phyloP scores from a whole-genome alignment of 1,140 invertebrate species.

The Heliconius nattereri region DNA sequence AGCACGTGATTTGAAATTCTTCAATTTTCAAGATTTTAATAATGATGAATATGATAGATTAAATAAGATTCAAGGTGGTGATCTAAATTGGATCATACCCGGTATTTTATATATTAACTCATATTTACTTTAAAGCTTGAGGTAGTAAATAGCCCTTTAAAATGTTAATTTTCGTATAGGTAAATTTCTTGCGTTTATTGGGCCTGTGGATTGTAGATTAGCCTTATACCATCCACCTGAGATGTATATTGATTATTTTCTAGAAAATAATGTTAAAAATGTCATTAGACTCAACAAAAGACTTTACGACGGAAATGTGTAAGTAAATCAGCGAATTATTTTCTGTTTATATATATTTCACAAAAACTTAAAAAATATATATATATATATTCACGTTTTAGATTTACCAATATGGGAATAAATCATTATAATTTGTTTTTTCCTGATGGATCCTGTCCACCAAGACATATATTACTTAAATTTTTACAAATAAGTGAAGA shows the following conservation, averaged over 20 bases:
- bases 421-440: slow-evolving; percentile 98
- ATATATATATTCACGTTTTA: slow-evolving; percentile 52
- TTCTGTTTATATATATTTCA: background rate
- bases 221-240: slow-evolving; percentile 94
- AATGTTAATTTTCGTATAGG: slow-evolving; percentile 42
- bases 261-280: slow-evolving; percentile 93
- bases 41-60: slow-evolving; percentile 95
- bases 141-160: background rate
- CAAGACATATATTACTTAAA: slow-evolving; percentile 91
- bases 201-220: slow-evolving; percentile 93
- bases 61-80: slow-evolving; percentile 97
- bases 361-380: background rate
- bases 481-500: slow-evolving; percentile 96
- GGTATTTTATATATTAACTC: slow-evolving; percentile 64
- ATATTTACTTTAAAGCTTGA: background rate
- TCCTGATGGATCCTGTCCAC: slow-evolving; percentile 96
- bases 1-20: slow-evolving; percentile 92
- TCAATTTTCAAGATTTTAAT: slow-evolving; percentile 97
- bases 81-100: slow-evolving; percentile 99
- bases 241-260: slow-evolving; percentile 97
- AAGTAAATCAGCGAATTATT: slow-evolving; percentile 44
- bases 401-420: slow-evolving; percentile 95
- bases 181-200: slow-evolving; percentile 99
- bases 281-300: slow-evolving; percentile 96
- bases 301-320: slow-evolving; percentile 91